Evolutionary conservation across 2,797 vertebrate genomes (phyloP), one percentile per base, ranked within the genome.

Genomic region (Ceyx erithaca): DNA sequence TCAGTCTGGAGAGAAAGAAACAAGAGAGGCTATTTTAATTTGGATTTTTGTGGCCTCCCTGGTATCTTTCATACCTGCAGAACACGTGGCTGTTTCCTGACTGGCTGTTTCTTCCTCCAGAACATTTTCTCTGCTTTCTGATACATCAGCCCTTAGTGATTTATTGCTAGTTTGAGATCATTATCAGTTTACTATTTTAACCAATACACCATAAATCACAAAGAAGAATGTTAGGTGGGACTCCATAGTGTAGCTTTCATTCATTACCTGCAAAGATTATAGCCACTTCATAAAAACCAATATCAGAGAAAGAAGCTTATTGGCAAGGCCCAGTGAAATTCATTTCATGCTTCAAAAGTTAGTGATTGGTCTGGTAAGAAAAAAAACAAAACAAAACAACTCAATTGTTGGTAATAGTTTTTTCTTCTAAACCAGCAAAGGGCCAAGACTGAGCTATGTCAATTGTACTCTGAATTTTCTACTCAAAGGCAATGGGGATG

Each of bases 291-390:
- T 97, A 97, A 96, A 97, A 97, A 84, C 83, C 97, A 97, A 97
- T 98, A 97, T 97, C 95, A 91, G 87, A 89, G 88, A 96, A 96
- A 95, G 95, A 96, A 94, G 96, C 94, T 97, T 97, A 97, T 96
- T 97, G 97, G 97, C 73, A 80, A 96, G 96, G 94, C 94, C 95
- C 90, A 94, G 95, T 91, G 91, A 97, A 98, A 97, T 97, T 98
- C 96, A 98, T 98, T 98, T 98, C 97, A 97, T 98, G 97, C 97
- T 98, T 98, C 97, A 97, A 97, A 98, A 97, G 96, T 97, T 95
- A 97, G 96, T 90, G 96, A 98, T 97, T 97, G 96, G 96, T 87
- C 96, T 96, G 70, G 96, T 93, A 96, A 93, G 90, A 85, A 91
- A 92, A 92, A 93, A 89, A 93, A 87, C 14, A 14, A 6, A 13